Evolutionary conservation across 2,113 vertebrate species (phyloP), one percentile per base, ranked within the genome.

Genomic region (Peromyscus maniculatus): DNA sequence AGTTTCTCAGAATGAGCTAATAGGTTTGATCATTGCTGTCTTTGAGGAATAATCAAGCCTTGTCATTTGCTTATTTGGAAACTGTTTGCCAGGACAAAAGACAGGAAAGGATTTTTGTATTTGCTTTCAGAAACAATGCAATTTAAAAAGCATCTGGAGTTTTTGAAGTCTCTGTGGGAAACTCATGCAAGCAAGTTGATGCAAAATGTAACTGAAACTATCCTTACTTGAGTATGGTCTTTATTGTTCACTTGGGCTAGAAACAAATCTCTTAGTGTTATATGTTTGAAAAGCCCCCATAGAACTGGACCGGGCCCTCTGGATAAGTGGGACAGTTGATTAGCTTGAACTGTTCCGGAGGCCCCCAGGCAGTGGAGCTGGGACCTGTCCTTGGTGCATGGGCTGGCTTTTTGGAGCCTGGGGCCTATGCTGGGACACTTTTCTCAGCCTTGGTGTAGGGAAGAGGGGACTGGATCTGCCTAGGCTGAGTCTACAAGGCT

Each of bases 41-140:
- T 78, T 78, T 12, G 75, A 93, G 9, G 39, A n/a, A 69, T 79
- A 69, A 91, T 36, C 59, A 28, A 97, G 33, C 64, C 10, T 95
- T 90, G 39, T 84, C 22, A 31, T 96, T 97, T 92, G 69, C 26
- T 39, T 49, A 43, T 87, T 93, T 95, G 2, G 26, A 96, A 95
- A 91, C 36, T 69, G 22, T 87, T 92, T 92, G 36, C 89, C n/a
- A 86, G 43, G n/a, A 80, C 82, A 66, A 46, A 86, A 66, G 15
- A 66, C 8, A 86, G 59, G 39, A 66, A 46, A 31, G 6, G 11
- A 67, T 52, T 36, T 87, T 31, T 52, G 15, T 93, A 46, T 93
- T 96, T 82, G n/a, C 26, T 89, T 96, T 96, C 39, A 93, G 31
- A 96, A 92, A 91, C 26, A 77, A 67, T 80, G 4, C 13, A 88